A percentile compares a stretch with the other conserved stretches of the same genome.
Conservation (phyloP, 2,113 vertebrate species). For the Platycercus adscitus region DNA sequence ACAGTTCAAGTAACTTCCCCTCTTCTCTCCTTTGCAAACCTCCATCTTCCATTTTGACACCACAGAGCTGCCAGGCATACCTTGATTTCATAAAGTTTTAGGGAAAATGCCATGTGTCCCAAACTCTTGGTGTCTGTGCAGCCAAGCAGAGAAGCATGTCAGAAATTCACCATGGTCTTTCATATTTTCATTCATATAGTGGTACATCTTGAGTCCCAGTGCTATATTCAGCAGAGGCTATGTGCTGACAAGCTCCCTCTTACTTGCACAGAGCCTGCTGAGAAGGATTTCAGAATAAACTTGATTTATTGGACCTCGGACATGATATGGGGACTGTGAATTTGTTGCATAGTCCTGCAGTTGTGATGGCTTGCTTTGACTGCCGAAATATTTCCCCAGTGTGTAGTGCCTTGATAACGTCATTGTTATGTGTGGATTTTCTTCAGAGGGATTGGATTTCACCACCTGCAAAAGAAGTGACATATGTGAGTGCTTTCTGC, state of each 20-base stretch:
- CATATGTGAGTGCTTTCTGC: constrained; percentile 22
- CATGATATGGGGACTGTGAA: constrained; percentile 83
- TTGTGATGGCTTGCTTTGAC: constrained; percentile 52
- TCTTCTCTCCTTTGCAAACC: constrained; percentile 8
- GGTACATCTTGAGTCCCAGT: not conserved
- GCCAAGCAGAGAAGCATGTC: not conserved
- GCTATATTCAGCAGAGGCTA: not conserved
- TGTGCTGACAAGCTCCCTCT: constrained; percentile 25
- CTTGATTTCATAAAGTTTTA: constrained; percentile 47
- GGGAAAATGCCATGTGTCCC: not conserved
- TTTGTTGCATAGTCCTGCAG: constrained; percentile 58
- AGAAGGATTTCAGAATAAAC: constrained; percentile 96
- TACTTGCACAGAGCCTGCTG: constrained; percentile 85
- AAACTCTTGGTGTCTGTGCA: not conserved
- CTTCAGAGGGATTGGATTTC: constrained; percentile 76
- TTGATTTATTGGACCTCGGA: constrained; percentile 91
- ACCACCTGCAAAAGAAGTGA: constrained; percentile 83
- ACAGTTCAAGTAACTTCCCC: constrained; percentile 48
- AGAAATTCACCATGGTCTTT: not conserved
- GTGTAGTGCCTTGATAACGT: constrained; percentile 68
- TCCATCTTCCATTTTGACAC: constrained; percentile 53
- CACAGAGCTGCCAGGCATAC: not conserved
- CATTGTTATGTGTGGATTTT: constrained; percentile 71
- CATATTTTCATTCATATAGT: not conserved
- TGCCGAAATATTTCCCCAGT: constrained; percentile 68